phyloP scores from a whole-genome alignment of 2,797 vertebrate genomes.

The Urocyon cinereoargenteus region DNA sequence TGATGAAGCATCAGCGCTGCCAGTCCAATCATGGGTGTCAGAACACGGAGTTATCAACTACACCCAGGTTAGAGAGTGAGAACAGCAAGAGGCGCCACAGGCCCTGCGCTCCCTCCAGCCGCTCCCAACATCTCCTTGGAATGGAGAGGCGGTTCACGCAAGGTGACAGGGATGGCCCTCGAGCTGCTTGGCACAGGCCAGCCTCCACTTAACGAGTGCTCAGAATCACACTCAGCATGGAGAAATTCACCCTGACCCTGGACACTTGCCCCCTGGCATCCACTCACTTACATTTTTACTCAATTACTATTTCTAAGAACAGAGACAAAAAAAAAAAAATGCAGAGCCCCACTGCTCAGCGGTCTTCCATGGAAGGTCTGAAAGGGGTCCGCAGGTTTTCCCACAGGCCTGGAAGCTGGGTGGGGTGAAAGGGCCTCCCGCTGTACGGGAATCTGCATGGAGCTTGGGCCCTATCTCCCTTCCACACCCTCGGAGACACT shows the following conservation, averaged over 20 bases:
- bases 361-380: constrained; percentile 69
- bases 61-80: background rate
- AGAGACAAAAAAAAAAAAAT: constrained; percentile 50
- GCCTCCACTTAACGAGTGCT: constrained; percentile 65
- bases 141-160: constrained; percentile 66
- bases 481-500: constrained; percentile 75
- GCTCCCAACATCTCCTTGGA: constrained; percentile 1
- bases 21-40: background rate
- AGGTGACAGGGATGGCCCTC: constrained; percentile 78
- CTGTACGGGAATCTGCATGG: background rate
- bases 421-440: constrained; percentile 58
- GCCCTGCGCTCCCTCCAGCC: background rate
- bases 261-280: constrained; percentile 80
- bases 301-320: constrained; percentile 84
- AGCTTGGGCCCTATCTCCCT: background rate
- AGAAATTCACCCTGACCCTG: constrained; percentile 82
- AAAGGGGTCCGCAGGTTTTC: constrained; percentile 61
- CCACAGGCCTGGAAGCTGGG: constrained; percentile 55
- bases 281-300: constrained; percentile 84
- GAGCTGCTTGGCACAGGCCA: constrained; percentile 54
- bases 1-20: background rate
- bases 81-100: background rate
- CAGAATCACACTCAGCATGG: constrained; percentile 76
- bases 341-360: constrained; percentile 63
- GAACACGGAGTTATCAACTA: background rate